phyloP scores from a whole-genome alignment of 2,888 invertebrate species.

The Drosophila paramelanica region DNA sequence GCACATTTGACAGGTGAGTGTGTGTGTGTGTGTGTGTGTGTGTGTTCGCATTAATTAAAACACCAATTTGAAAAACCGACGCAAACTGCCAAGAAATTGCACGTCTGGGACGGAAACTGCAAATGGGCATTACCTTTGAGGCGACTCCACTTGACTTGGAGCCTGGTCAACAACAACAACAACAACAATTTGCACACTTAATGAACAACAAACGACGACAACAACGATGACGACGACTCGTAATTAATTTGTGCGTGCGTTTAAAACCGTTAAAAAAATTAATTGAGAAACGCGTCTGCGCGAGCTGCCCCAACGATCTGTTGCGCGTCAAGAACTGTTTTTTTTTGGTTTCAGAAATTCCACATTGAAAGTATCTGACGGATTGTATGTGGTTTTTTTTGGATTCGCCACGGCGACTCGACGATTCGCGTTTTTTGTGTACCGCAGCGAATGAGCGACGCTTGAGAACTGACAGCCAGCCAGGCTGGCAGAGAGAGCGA shows the following conservation, averaged over 20 bases:
- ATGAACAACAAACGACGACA: slow-evolving; percentile 39
- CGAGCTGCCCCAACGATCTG: slow-evolving; percentile 10
- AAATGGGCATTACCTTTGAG: slow-evolving; percentile 69
- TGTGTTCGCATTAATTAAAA: slow-evolving; percentile 68
- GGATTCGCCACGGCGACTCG: slow-evolving; percentile 2
- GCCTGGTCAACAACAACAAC: slow-evolving; percentile 25
- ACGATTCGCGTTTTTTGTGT: slow-evolving; percentile 22
- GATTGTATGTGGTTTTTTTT: background rate
- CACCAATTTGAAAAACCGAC: slow-evolving; percentile 26
- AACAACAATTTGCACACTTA: slow-evolving; percentile 69
- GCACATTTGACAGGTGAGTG: background rate
- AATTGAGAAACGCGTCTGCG: slow-evolving; percentile 45
- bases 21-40: background rate
- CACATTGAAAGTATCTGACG: no score
- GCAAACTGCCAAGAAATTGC: slow-evolving; percentile 52
- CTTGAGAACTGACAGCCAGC: slow-evolving; percentile 56
- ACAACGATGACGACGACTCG: slow-evolving; percentile 4
- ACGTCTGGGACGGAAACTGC: slow-evolving; percentile 66
- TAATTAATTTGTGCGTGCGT: slow-evolving; percentile 36
- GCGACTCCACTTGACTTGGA: slow-evolving; percentile 32
- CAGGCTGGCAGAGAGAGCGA: slow-evolving; percentile 26
- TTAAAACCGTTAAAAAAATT: slow-evolving; percentile 44
- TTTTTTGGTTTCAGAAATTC: background rate
- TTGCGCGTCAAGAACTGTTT: slow-evolving; percentile 32
- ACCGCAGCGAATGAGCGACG: slow-evolving; percentile 67